A percentile compares a stretch with the other conserved stretches of the same genome.
Conservation (phyloP, 2,797 vertebrate genomes). For the Sorex maritimensis region DNA sequence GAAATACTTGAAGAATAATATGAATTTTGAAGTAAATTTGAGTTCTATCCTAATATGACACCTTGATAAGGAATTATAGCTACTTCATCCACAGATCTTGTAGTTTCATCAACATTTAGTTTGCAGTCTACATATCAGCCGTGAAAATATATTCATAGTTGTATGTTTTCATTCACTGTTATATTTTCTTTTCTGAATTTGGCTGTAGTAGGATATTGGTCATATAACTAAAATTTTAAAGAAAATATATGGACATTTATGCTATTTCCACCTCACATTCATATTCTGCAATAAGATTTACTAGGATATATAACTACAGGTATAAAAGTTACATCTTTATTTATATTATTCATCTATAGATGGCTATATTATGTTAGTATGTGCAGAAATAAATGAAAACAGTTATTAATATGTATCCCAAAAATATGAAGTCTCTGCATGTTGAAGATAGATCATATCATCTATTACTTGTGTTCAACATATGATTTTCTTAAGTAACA, state of each 20-base stretch:
- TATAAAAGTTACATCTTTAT: neutral
- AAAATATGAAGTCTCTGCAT: neutral
- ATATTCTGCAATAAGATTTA: neutral
- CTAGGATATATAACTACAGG: neutral
- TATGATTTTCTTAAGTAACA: neutral
- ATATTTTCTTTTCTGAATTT: no score
- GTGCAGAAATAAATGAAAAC: neutral
- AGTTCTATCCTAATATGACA: neutral
- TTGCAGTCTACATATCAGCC: neutral
- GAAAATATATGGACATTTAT: no score
- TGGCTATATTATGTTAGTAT: neutral
- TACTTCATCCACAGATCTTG: neutral
- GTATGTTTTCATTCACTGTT: no score
- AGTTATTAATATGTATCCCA: neutral
- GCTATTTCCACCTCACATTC: no score
- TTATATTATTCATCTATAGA: neutral
- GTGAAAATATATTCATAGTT: neutral
- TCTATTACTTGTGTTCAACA: neutral
- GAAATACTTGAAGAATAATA: neutral
- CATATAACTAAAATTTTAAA: no score
- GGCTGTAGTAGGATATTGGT: no score
- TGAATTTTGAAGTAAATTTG: constrained; percentile 35
- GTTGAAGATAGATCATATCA: neutral
- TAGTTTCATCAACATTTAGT: neutral
- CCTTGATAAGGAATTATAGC: neutral